phyloP scores from a whole-genome alignment of 2,888 invertebrate species.

The Balanococcus diminutus region DNA sequence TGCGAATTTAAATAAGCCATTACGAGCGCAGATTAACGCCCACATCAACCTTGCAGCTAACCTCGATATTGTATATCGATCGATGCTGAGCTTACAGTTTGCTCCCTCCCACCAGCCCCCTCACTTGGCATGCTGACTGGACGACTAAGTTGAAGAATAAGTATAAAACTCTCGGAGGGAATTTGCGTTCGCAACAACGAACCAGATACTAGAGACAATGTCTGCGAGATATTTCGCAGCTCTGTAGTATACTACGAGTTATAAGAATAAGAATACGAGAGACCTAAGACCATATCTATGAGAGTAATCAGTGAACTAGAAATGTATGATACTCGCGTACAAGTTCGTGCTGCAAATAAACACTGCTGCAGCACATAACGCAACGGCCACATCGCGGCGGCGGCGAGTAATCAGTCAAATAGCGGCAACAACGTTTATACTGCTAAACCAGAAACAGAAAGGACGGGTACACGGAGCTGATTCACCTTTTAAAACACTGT shows the following conservation, averaged over 20 bases:
- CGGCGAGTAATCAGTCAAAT: slow-evolving; percentile 20
- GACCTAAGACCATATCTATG: too few species aligned
- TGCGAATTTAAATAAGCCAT: neutral
- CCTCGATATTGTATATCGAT: neutral
- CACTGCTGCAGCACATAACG: neutral
- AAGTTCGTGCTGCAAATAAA: slow-evolving; percentile 38
- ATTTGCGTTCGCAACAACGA: neutral
- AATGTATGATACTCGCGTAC: neutral
- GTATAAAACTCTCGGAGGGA: neutral
- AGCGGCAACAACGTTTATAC: slow-evolving; percentile 30
- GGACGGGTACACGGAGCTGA: slow-evolving; percentile 36
- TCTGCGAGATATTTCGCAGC: neutral
- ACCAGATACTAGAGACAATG: too few species aligned
- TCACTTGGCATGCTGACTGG: too few species aligned
- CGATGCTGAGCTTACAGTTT: neutral
- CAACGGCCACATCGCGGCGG: too few species aligned
- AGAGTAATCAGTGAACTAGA: slow-evolving; percentile 48
- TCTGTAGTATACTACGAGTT: neutral
- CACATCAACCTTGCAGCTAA: neutral
- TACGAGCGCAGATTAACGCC: neutral
- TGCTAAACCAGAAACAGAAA: neutral
- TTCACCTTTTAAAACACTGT: slow-evolving; percentile 45
- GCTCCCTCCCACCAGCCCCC: too few species aligned
- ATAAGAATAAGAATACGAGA: neutral
- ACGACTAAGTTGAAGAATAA: too few species aligned